Evolutionary conservation across 2,113 vertebrate genomes (phyloP).

Genomic region (Xenotilapia flavipinnis): DNA sequence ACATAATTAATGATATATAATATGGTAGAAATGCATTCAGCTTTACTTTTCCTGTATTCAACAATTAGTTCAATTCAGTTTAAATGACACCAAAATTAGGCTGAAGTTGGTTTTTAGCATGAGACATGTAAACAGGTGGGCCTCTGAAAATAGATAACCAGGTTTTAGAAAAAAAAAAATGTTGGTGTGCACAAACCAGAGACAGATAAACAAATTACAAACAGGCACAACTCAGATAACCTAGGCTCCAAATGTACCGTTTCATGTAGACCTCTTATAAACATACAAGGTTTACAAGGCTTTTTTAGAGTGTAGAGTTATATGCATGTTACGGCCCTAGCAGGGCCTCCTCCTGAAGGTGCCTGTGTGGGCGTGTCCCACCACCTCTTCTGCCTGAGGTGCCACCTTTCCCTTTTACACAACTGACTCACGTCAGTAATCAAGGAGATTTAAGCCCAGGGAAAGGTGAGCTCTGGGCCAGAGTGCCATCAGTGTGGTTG

Average conservation of each 20-base stretch:
- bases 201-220: background rate
- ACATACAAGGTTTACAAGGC: background rate
- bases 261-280: background rate
- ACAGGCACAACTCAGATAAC: background rate
- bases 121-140: background rate
- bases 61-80: background rate
- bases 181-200: background rate
- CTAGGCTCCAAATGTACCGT: background rate
- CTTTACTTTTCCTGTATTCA: background rate
- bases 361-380: too few relatives aligned
- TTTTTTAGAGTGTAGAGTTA: background rate
- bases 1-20: background rate
- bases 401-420: too few relatives aligned
- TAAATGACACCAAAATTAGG: fast-evolving
- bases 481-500: too few relatives aligned
- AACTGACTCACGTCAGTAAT: too few relatives aligned
- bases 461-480: too few relatives aligned
- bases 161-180: background rate
- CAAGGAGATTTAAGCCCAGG: too few relatives aligned
- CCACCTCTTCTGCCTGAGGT: too few relatives aligned
- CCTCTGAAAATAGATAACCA: background rate
- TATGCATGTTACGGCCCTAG: background rate
- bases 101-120: fast-evolving
- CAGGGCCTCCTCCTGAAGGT: too few relatives aligned
- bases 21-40: background rate